Conservation (phyloP, 1,140 invertebrate genomes). For the Aplysia californica region DNA sequence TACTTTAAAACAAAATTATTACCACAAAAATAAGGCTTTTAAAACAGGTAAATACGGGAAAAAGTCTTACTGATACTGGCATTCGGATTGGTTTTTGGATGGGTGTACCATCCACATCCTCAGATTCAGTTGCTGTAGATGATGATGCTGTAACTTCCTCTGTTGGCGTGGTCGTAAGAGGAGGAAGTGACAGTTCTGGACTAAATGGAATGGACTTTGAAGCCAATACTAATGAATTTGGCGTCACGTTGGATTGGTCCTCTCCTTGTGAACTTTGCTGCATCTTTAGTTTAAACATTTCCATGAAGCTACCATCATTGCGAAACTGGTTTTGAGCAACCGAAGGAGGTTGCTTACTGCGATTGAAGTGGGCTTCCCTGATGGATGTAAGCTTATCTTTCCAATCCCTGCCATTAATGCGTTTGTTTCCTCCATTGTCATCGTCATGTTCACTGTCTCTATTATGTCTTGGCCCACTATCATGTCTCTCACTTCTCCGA, state of each 20-base stretch:
- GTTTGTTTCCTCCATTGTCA: too few species aligned
- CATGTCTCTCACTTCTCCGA: too few species aligned
- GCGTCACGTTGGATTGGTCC: not conserved
- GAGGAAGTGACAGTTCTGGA: slow-evolving; percentile 8
- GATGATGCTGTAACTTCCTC: not conserved
- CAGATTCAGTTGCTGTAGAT: not conserved
- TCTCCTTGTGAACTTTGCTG: slow-evolving; percentile 42
- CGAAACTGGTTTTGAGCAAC: slow-evolving; percentile 32
- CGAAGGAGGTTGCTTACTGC: slow-evolving; percentile 1
- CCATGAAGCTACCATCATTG: slow-evolving; percentile 46
- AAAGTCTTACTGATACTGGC: slow-evolving; percentile 28
- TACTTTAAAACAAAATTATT: not conserved
- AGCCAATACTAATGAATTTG: slow-evolving; percentile 14
- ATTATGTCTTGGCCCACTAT: too few species aligned
- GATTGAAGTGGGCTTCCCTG: too few species aligned
- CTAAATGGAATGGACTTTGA: slow-evolving; percentile 12
- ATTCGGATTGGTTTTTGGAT: slow-evolving; percentile 20
- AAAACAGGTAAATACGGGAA: not conserved
- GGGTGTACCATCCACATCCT: slow-evolving; percentile 19
- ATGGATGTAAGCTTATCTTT: too few species aligned
- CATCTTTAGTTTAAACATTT: slow-evolving; percentile 43
- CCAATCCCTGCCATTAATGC: too few species aligned
- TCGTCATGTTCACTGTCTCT: too few species aligned
- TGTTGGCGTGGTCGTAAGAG: not conserved
- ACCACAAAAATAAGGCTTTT: not conserved